Evolutionary conservation across 2,113 vertebrate species (phyloP), one percentile per base, ranked within the genome.

Genomic region (Patagioenas fasciata): DNA sequence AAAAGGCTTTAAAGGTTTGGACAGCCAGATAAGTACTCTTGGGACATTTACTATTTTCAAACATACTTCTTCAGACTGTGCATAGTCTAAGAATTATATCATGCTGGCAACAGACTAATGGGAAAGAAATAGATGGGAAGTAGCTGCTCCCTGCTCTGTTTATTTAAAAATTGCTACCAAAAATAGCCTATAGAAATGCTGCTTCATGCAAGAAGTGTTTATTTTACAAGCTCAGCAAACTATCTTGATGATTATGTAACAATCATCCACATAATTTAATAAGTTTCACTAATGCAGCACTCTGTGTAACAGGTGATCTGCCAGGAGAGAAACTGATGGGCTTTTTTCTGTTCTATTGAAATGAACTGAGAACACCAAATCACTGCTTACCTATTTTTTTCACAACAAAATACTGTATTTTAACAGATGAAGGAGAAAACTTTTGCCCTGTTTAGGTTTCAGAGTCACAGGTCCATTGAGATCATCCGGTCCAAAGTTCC

Each of bases 81-180:
- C 67, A 70, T 58, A 83, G 29, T 56, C 6, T 19, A 51, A 74
- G 53, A 80, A 64, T 69, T 78, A 11, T 42, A 70, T 78, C 67
- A 56, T 25, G 9, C 16, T 95, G 56, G 80, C 88, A 91, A 79
- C 26, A 80, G 56, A 56, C 28, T 60, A 74, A 66, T 8, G 17
- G 64, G 54, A 85, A 94, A 93, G 60, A 80, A 93, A 81, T 31
- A 69, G 53, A 80, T 71, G 60, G 57, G 69, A 95, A 88, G 32
- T 88, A 85, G 64, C 67, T 65, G 51, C 34, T 95, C 60, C 32
- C 34, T 86, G 54, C 34, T 70, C 62, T 77, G 53, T 85, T 89
- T 67, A 73, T 25, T 88, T 78, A 34, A 70, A 85, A 78, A 44
- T 31, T 77, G 25, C 57, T 88, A 84, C 72, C 48, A 80, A 74